Conservation (phyloP, 2,797 vertebrate species). For the Enteromius treurensis region DNA sequence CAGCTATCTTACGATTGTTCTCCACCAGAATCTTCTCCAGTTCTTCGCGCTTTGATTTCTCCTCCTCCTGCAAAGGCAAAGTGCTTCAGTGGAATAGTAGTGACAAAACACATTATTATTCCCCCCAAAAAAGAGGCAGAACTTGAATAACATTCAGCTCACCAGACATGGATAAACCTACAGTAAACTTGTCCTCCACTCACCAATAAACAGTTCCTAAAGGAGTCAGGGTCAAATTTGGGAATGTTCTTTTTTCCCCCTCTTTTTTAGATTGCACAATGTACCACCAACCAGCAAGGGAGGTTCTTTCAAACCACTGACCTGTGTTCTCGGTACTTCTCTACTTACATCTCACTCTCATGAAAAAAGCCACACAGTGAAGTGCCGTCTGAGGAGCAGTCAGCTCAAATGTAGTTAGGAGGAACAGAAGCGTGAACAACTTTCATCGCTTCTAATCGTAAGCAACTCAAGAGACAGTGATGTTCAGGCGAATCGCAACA, state of each 20-base stretch:
- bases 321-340: constrained; percentile 34
- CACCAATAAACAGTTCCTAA: constrained; percentile 33
- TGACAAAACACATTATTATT: background rate
- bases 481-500: constrained; percentile 13
- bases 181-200: constrained; percentile 44
- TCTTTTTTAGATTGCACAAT: background rate
- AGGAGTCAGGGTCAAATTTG: constrained; percentile 37
- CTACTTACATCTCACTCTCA: constrained; percentile 42
- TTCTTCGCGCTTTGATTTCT: constrained; percentile 97
- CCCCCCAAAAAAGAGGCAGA: background rate
- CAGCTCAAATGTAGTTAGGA: constrained; percentile 35
- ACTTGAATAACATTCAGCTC: constrained; percentile 14
- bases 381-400: constrained; percentile 37
- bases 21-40: constrained; percentile 98
- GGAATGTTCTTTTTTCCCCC: background rate
- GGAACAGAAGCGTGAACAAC: constrained; percentile 39
- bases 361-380: constrained; percentile 32
- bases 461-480: constrained; percentile 33
- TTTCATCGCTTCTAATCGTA: constrained; percentile 33
- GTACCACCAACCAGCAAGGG: constrained; percentile 21
- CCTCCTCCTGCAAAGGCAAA: constrained; percentile 97
- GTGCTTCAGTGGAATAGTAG: constrained; percentile 61
- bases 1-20: constrained; percentile 99
- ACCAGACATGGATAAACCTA: constrained; percentile 36
- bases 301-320: constrained; percentile 42